phyloP scores from a whole-genome alignment of 2,888 invertebrate genomes.

The Hypsopygia costalis region DNA sequence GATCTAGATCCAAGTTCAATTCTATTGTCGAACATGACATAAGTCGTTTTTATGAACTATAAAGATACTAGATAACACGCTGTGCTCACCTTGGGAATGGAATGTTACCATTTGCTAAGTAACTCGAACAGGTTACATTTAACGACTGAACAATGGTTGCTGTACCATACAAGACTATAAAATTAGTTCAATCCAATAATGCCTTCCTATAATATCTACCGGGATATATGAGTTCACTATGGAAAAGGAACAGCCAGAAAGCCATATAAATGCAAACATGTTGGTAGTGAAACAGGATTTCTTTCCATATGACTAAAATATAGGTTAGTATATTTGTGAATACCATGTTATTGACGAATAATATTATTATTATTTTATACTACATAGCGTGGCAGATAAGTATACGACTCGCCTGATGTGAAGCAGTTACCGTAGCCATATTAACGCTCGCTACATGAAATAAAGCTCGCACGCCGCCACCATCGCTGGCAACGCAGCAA shows the following conservation, averaged over 20 bases:
- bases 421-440: no score
- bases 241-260: no score
- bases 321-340: neutral
- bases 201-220: neutral
- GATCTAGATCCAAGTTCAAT: constrained; percentile 6
- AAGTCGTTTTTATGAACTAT: constrained; percentile 41
- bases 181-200: constrained; percentile 35
- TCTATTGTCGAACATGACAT: constrained; percentile 44
- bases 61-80: constrained; percentile 47
- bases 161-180: constrained; percentile 13
- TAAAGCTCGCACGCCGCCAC: no score
- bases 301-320: no score
- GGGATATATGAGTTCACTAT: neutral
- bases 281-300: no score
- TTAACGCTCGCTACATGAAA: no score
- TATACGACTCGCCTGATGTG: no score
- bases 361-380: no score
- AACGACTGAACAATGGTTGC: constrained; percentile 16
- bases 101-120: constrained; percentile 55
- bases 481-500: no score
- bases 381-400: no score
- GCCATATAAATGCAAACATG: no score
- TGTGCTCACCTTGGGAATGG: constrained; percentile 67
- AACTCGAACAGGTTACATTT: constrained; percentile 24
- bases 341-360: no score